Evolutionary conservation across 2,797 vertebrate species (phyloP).

Genomic region (Ctenosaura bakeri): DNA sequence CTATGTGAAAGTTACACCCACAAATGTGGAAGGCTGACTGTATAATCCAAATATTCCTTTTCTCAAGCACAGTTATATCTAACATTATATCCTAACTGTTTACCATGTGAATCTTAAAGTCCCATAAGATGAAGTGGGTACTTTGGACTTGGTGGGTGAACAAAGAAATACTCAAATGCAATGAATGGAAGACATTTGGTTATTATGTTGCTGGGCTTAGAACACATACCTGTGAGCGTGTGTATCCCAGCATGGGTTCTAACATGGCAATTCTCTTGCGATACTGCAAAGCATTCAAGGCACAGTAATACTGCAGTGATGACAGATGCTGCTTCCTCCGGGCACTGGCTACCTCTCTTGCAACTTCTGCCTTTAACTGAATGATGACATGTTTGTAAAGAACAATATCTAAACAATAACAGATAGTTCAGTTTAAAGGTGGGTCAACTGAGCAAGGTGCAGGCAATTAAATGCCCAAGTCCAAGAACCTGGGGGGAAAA

Average conservation of each 20-base stretch:
- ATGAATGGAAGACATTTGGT: not conserved
- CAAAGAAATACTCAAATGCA: not conserved
- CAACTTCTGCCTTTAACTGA: slow-evolving; percentile 91
- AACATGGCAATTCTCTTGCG: slow-evolving; percentile 95
- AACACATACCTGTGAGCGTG: slow-evolving; percentile 90
- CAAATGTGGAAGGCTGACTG: no score
- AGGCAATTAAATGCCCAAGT: not conserved
- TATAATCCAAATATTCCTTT: no score
- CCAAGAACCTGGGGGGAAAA: no score
- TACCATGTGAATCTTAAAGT: no score
- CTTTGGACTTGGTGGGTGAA: not conserved
- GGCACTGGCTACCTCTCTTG: slow-evolving; percentile 92
- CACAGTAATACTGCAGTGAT: slow-evolving; percentile 96
- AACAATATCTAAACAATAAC: no score
- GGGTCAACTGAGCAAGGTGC: not conserved
- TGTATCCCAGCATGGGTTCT: slow-evolving; percentile 95
- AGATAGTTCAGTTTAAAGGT: not conserved
- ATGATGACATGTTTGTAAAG: slow-evolving; percentile 21
- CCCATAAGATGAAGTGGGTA: no score
- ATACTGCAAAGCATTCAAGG: slow-evolving; percentile 96
- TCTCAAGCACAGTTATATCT: no score
- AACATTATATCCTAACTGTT: no score
- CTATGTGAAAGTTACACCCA: no score
- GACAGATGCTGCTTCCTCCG: slow-evolving; percentile 96
- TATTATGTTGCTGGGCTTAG: not conserved